Evolutionary conservation across 2,888 invertebrate species (phyloP).

Genomic region (Sepiola atlantica): DNA sequence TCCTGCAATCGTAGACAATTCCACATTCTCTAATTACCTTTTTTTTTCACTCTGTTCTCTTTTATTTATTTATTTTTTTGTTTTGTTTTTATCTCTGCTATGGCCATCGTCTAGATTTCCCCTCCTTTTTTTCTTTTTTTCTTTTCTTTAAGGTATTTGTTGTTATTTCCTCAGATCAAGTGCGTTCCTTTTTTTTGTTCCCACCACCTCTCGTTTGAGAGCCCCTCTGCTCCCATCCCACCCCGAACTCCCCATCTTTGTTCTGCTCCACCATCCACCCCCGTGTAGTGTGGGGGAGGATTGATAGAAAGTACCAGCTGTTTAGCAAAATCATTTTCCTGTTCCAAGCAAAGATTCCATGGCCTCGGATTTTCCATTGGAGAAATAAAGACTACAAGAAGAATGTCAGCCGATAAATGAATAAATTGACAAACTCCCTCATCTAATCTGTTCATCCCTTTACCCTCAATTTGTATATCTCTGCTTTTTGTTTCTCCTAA

Average conservation of each 20-base stretch:
- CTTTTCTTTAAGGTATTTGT: conserved; percentile 15
- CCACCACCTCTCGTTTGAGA: neutral
- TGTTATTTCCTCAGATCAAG: conserved; percentile 6
- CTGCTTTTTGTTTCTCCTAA: neutral
- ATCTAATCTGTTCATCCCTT: neutral
- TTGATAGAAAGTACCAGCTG: conserved; percentile 21
- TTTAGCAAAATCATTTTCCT: conserved; percentile 32
- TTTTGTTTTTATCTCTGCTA: neutral
- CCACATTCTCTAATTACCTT: conserved; percentile 21
- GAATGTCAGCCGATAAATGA: conserved; percentile 9
- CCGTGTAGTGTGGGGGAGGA: neutral
- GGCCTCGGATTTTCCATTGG: neutral
- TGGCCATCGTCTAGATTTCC: neutral
- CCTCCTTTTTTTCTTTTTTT: neutral
- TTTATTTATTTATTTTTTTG: neutral
- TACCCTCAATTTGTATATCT: neutral
- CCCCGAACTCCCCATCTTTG: neutral
- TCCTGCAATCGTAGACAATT: conserved; percentile 23
- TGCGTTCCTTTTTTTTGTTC: neutral
- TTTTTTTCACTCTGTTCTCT: neutral
- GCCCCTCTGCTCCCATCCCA: neutral
- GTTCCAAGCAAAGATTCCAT: conserved; percentile 10
- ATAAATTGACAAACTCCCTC: conserved; percentile 19
- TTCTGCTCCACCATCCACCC: neutral
- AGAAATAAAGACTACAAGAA: neutral